Base-by-base conservation (phyloP, 2,797 vertebrate genomes). In the Linurgus olivaceus region DNA sequence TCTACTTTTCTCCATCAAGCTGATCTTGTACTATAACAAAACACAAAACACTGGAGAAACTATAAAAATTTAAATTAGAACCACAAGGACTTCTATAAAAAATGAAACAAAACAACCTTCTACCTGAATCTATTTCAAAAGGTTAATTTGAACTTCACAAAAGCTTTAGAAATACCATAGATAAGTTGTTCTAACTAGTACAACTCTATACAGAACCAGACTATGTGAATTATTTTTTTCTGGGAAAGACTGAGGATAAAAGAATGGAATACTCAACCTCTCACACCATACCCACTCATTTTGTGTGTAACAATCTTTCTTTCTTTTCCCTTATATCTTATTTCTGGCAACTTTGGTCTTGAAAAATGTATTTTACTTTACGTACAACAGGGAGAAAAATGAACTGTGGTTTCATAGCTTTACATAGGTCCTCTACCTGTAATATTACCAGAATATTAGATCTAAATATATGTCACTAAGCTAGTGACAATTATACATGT, bases 381-480 rank as follows among this genome's bases (percentile, higher is more conserved):
- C 23, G 2, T 28, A 45, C 25, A 21, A 37, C 21, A 52, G 29
- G 15, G 7, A 80, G 38, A 77, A 94, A 93, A 89, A 10, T 17
- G 8, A 82, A 68, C 29, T 63, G 21, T 40, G 35, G 18, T 82
- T 89, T 87, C n/a, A 52, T 8, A 26, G 11, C 40, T 85, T 78
- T 68, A 52, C 26, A 54, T 7, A 72, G 18, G 25, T 55, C 12
- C 29, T 78, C 47, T 72, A 55, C 4, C 15, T 0, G 0, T 8
- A 61, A 10, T 29, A 74, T 61, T 88, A 94, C 65, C 11, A 47
- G 25, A 35, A 67, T 10, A 84, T 55, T 33, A 12, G 50, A 48
- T 78, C 55, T 37, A 77, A 92, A 65, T 55, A 8, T 24, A 31
- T 72, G 21, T 74, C 52, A 45, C 14, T 81, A 65, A 42, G n/a